Conservation (phyloP, 2,113 vertebrate genomes). For the Rhinoderma darwinii region DNA sequence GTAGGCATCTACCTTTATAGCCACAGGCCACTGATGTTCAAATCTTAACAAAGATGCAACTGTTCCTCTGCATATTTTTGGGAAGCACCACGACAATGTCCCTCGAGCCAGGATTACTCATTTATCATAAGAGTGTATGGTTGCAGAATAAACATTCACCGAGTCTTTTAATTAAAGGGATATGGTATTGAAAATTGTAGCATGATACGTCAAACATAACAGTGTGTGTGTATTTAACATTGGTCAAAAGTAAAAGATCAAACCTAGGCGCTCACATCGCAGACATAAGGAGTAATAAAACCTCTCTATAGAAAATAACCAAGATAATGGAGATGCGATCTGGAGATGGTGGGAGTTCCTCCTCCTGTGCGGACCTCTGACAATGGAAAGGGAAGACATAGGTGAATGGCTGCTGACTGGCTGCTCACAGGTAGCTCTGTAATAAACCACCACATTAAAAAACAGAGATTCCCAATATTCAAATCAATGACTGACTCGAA, state of each 20-base stretch:
- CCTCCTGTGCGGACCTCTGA: too few relatives aligned
- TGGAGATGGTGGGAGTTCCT: too few relatives aligned
- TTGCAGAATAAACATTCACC: background rate
- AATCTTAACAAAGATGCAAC: constrained; percentile 24
- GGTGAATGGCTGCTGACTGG: too few relatives aligned
- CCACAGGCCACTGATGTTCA: constrained; percentile 50
- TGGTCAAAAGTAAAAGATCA: background rate
- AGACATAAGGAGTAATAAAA: background rate
- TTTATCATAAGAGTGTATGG: background rate
- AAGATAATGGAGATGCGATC: too few relatives aligned
- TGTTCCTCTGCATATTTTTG: constrained; percentile 7
- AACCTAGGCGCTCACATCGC: background rate
- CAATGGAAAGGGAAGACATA: too few relatives aligned
- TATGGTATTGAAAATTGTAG: background rate
- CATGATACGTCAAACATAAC: background rate
- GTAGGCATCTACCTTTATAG: constrained; percentile 7
- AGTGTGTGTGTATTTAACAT: background rate
- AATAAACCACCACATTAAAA: too few relatives aligned
- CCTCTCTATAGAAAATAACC: background rate
- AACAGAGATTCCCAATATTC: too few relatives aligned
- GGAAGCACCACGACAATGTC: background rate
- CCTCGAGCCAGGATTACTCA: background rate
- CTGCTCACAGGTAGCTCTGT: too few relatives aligned
- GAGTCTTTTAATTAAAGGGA: background rate
- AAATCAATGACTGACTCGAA: too few relatives aligned